phyloP scores from a whole-genome alignment of 2,113 vertebrate species.

The Pleuronectes platessa region DNA sequence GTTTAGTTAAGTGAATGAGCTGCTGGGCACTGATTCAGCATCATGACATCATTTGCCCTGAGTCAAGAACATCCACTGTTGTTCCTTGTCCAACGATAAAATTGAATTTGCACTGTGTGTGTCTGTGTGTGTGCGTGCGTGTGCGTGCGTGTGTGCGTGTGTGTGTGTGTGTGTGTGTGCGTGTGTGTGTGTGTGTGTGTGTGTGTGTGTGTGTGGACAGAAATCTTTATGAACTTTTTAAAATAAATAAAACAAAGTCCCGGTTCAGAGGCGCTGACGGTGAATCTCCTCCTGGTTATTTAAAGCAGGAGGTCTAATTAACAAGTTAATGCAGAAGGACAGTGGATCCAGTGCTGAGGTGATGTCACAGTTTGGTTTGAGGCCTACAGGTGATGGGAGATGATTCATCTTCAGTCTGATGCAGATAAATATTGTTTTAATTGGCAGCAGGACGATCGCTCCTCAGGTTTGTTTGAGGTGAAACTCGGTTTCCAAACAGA shows the following conservation, averaged over 20 bases:
- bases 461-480: neutral
- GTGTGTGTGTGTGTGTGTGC: neutral
- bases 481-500: neutral
- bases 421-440: neutral
- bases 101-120: neutral
- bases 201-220: neutral
- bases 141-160: neutral
- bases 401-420: neutral
- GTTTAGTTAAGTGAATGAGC: slow-evolving; percentile 44
- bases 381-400: neutral
- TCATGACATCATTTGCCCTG: slow-evolving; percentile 50
- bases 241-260: no score
- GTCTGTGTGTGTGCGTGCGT: neutral
- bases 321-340: neutral
- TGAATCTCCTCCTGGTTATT: neutral
- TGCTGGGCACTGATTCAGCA: slow-evolving; percentile 46
- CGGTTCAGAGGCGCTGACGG: neutral
- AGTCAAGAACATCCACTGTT: slow-evolving; percentile 28
- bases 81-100: neutral
- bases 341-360: neutral
- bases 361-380: slow-evolving; percentile 5
- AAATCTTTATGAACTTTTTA: neutral
- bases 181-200: neutral
- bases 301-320: slow-evolving; percentile 2
- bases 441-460: neutral